A percentile compares a stretch with the other conserved stretches of the same genome.
These are phyloP conservation scores for Andricus curvator DNA, from an alignment of 2,888 invertebrate genomes.

Conservation along the genomic window DNA sequence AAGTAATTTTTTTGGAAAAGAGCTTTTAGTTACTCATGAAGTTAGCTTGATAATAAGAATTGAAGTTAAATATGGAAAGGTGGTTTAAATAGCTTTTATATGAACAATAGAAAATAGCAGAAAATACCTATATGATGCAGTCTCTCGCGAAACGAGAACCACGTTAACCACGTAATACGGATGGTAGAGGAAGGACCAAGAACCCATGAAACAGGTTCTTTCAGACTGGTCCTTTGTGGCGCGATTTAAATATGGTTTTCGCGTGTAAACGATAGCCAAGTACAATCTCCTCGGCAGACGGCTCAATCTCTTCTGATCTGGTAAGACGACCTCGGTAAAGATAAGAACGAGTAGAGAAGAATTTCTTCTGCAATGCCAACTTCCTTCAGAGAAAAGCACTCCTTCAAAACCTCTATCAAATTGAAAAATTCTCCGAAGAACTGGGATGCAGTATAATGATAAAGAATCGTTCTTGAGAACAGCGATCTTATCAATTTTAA, in stretches of 20 bases:
- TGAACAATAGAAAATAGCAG: background rate
- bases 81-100: background rate
- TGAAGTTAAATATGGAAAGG: background rate
- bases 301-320: conserved; percentile 51
- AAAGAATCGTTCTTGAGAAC: background rate
- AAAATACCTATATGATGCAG: conserved; percentile 5
- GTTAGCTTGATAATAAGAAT: background rate
- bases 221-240: conserved; percentile 2
- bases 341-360: conserved; percentile 2
- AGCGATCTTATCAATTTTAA: background rate
- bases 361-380: background rate
- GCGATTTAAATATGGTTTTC: conserved; percentile 36
- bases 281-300: conserved; percentile 23
- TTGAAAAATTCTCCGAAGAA: background rate
- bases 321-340: conserved; percentile 4
- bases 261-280: conserved; percentile 16
- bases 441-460: background rate
- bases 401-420: background rate
- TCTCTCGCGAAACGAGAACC: conserved; percentile 4
- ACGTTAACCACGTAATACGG: conserved; percentile 16
- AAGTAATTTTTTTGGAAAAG: background rate
- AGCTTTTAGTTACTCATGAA: conserved; percentile 17
- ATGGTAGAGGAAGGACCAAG: background rate
- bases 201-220: conserved; percentile 13
- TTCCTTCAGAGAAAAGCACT: background rate